A percentile compares a stretch with the other conserved stretches of the same genome.
Evolutionary conservation across 2,113 vertebrate genomes (phyloP).

Genomic region (Heliornis fulica): DNA sequence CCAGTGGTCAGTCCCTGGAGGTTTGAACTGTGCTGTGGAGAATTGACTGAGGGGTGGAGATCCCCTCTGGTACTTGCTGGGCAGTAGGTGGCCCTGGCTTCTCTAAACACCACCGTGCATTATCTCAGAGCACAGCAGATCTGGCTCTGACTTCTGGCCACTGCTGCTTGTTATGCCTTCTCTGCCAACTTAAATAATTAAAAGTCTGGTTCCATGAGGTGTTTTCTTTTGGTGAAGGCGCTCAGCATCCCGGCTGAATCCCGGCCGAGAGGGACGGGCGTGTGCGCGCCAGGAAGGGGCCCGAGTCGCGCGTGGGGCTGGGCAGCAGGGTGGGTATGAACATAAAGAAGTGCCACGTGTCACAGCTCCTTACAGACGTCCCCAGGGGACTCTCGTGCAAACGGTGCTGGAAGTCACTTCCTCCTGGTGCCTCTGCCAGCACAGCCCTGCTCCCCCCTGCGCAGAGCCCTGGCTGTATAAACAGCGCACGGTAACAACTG

Average conservation of each 20-base stretch:
- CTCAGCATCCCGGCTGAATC: background rate
- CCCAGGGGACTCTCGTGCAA: background rate
- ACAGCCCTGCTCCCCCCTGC: rapidly evolving
- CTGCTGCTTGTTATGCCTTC: constrained; percentile 2
- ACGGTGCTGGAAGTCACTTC: background rate
- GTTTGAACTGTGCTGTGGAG: background rate
- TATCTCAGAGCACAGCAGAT: background rate
- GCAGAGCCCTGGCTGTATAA: background rate
- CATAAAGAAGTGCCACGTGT: background rate
- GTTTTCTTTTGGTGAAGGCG: background rate
- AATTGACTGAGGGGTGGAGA: background rate
- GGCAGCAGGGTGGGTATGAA: background rate
- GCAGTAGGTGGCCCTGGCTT: background rate
- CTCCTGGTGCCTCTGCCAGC: background rate
- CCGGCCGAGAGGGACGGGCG: rapidly evolving
- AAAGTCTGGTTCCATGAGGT: background rate
- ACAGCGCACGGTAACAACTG: background rate
- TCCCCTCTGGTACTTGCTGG: background rate
- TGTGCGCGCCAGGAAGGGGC: background rate
- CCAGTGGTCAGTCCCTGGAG: background rate
- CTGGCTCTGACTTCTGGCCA: background rate
- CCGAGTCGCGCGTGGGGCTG: rapidly evolving
- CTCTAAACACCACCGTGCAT: background rate
- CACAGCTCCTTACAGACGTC: background rate
- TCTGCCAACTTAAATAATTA: constrained; percentile 43